A percentile compares a stretch with the other conserved stretches of the same genome.
Evolutionary conservation across 1,140 invertebrate genomes (phyloP).

Genomic region (Druon quercuslanigerum): DNA sequence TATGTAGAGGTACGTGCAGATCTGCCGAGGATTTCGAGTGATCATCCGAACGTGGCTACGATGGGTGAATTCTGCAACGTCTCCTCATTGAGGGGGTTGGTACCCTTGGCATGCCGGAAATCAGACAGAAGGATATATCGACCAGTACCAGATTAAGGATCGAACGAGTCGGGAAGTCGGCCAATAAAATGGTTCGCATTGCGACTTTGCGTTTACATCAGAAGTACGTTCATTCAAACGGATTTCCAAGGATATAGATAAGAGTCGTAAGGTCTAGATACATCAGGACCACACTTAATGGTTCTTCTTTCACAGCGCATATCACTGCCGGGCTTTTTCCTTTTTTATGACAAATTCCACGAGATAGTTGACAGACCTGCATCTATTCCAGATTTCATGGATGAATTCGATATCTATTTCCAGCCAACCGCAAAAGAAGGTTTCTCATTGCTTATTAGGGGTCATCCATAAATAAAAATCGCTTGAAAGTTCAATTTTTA

Average conservation of each 20-base stretch:
- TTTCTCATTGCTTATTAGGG: background rate
- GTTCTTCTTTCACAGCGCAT: background rate
- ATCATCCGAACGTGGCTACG: background rate
- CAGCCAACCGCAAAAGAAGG: background rate
- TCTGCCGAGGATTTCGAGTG: conserved; percentile 1
- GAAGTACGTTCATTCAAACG: conserved; percentile 7
- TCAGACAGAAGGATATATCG: background rate
- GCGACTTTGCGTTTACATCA: conserved; percentile 32
- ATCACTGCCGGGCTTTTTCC: background rate
- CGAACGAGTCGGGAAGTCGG: conserved; percentile 31
- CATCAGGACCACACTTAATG: background rate
- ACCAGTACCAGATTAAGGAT: conserved; percentile 16
- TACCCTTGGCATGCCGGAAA: conserved; percentile 28
- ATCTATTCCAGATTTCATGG: conserved; percentile 10
- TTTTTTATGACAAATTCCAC: conserved; percentile 21
- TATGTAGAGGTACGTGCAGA: background rate
- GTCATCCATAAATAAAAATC: too few species aligned
- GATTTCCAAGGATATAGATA: conserved; percentile 2
- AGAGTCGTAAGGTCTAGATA: conserved; percentile 2
- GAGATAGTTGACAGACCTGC: conserved; percentile 14
- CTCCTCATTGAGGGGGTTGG: background rate
- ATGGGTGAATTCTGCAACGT: conserved; percentile 10
- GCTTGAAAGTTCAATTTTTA: too few species aligned
- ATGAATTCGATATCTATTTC: conserved; percentile 9
- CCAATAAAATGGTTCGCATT: conserved; percentile 43